Evolutionary conservation across 2,797 vertebrate genomes (phyloP).

Genomic region (Columba guinea): DNA sequence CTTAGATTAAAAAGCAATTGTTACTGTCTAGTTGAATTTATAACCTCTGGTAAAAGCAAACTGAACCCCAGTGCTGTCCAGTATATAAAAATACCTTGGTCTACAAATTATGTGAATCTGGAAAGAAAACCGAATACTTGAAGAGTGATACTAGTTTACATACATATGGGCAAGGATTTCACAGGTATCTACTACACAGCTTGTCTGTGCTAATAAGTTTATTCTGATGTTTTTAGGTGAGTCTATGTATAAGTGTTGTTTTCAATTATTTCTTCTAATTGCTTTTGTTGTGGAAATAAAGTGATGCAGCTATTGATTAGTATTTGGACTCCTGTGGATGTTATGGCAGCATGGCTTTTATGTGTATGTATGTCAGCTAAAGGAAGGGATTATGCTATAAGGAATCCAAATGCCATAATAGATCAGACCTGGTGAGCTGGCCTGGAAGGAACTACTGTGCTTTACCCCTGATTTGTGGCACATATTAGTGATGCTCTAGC

Average conservation of each 20-base stretch:
- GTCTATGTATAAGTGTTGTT: background rate
- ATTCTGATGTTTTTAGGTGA: background rate
- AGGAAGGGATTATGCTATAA: background rate
- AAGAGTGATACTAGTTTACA: background rate
- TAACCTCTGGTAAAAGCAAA: constrained; percentile 64
- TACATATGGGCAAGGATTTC: background rate
- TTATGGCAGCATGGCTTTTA: background rate
- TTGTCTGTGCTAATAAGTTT: background rate
- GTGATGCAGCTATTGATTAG: background rate
- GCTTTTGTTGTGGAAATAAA: background rate
- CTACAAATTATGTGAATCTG: constrained; percentile 42
- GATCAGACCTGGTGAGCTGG: background rate
- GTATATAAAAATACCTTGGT: constrained; percentile 62
- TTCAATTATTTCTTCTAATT: background rate
- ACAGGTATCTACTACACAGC: background rate
- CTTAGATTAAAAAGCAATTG: constrained; percentile 84
- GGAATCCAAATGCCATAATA: background rate
- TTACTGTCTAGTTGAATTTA: constrained; percentile 79
- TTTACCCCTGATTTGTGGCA: constrained; percentile 18
- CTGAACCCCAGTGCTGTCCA: constrained; percentile 65
- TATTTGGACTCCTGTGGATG: background rate
- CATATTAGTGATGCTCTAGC: background rate
- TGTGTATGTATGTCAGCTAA: background rate
- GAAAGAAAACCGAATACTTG: constrained; percentile 42
- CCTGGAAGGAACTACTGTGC: background rate